Base-by-base conservation (phyloP, 2,113 vertebrate genomes). In the Xyliphius kryptos region DNA sequence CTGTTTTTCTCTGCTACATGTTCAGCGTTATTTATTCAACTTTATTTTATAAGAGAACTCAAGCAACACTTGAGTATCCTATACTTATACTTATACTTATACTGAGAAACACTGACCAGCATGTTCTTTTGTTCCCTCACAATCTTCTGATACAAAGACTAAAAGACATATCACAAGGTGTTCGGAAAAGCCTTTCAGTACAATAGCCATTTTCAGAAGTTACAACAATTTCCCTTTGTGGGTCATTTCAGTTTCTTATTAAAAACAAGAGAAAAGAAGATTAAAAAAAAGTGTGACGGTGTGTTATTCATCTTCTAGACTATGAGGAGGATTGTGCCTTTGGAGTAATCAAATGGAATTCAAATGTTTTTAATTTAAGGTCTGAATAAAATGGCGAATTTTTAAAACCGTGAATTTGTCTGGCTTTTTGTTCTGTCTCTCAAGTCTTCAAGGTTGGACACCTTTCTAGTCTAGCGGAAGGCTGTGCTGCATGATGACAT, bases 331-430 rank as follows among this genome's bases (percentile, higher is more conserved):
- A 83, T 81, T 85, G 87, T 88, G 85, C 85, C 87, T 87, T 87
- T 87, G 85, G 81, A 85, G 83, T 87, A 80, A 81, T 84, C 80
- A 80, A 87, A 85, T 85, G 80, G 79, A 85, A 85, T 80, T 82
- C 80, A 86, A 79, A 87, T 87, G 85, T 85, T 87, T 88, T 87
- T 87, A 82, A 86, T 86, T 87, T 86, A 86, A 85, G 70, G 81
- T 81, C n/a, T n/a, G n/a, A 78, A 84, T 86, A 82, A 83, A 88
- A 88, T 70, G 43, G 66, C 61, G 65, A 76, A 76, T 83, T 86
- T 85, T 74, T 81, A 79, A 85, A 84, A 80, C 70, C 71, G 71
- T 68, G 61, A 75, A 61, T 58, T 15, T 55, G 56, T 66, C 22
- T 46, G 37, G 55, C 1, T 17, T 16, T 46, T 58, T 46, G 41